Base-by-base conservation (phyloP, 2,888 invertebrate genomes). In the Mimas tiliae region DNA sequence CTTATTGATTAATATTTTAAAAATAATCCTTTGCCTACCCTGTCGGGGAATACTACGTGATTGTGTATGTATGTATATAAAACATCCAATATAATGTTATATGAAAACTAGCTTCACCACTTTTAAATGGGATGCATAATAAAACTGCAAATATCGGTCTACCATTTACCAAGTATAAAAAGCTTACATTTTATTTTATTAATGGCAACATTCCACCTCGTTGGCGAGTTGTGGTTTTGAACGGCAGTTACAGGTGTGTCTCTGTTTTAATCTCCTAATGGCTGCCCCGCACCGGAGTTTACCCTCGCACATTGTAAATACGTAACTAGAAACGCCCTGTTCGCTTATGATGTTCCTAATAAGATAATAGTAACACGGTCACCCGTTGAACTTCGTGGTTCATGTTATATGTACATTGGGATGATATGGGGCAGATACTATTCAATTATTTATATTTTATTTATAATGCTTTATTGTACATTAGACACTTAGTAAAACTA, bases 211-310 rank as follows among this genome's bases (percentile, higher is more conserved):
- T 73, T 70, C 69, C 58, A 64, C 62, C 33, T 65, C 68, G 72
- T 69, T 72, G 70, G 69, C 64, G 68, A 67, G 70, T 72, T 80
- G 83, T 70, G 86, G 84, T 85, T 79, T 75, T 75, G 69, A 70
- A 74, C 77, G 79, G 79, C 73, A 76, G 75, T 81, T 82, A 82
- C 87, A 87, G 89, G 88, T 88, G 86, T 85, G 84, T 81, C 83
- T 76, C 77, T 76, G 80, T 86, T 90, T 87, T 90, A 90, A 90
- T 90, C 89, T 89, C 77, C 85, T 90, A 90, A 90, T 90, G 88
- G 89, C 70, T 70, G 70, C 74, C 76, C 73, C 72, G 75, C 74
- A 70, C 74, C 73, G 72, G 74, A 76, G 74, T 16, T 80, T 75
- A 76, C 75, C 74, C 76, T 70, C 74, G 70, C 65, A 67, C 71